Evolutionary conservation across 2,888 invertebrate genomes (phyloP).

Genomic region (Aphodius sticticus): DNA sequence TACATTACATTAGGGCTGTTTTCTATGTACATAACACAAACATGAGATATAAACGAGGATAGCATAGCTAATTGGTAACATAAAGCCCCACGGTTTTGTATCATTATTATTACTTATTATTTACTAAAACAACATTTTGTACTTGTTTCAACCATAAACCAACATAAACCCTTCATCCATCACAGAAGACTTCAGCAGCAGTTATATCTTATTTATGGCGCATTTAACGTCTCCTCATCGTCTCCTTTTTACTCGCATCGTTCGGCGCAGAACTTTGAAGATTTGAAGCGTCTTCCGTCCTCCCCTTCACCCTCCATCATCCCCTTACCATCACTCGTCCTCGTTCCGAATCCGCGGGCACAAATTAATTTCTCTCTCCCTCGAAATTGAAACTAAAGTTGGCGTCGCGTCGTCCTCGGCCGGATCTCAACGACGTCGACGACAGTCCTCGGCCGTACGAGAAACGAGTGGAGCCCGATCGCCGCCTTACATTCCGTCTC

Average conservation of each 20-base stretch:
- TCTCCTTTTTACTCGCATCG: not conserved
- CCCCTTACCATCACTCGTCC: not conserved
- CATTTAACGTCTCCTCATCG: not conserved
- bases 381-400: conserved; percentile 4
- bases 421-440: not conserved
- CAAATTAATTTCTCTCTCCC: not conserved
- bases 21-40: too few relatives aligned
- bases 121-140: too few relatives aligned
- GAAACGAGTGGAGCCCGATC: conserved; percentile 27
- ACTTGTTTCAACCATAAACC: too few relatives aligned
- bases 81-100: too few relatives aligned
- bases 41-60: too few relatives aligned
- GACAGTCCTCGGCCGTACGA: not conserved
- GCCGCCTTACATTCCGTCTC: conserved; percentile 19
- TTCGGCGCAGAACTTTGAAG: not conserved
- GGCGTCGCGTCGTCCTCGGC: not conserved
- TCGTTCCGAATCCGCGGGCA: not conserved
- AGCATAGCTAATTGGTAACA: too few relatives aligned
- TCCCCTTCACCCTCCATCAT: not conserved
- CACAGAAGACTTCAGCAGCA: too few relatives aligned
- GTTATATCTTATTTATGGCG: not conserved
- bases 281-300: not conserved
- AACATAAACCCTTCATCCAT: too few relatives aligned
- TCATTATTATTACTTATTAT: too few relatives aligned
- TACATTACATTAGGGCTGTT: too few relatives aligned